Percentiles rank a stretch among this genome's conserved stretches.
Evolutionary conservation across 2,797 vertebrate genomes (phyloP).

Genomic region (Artibeus jamaicensis): DNA sequence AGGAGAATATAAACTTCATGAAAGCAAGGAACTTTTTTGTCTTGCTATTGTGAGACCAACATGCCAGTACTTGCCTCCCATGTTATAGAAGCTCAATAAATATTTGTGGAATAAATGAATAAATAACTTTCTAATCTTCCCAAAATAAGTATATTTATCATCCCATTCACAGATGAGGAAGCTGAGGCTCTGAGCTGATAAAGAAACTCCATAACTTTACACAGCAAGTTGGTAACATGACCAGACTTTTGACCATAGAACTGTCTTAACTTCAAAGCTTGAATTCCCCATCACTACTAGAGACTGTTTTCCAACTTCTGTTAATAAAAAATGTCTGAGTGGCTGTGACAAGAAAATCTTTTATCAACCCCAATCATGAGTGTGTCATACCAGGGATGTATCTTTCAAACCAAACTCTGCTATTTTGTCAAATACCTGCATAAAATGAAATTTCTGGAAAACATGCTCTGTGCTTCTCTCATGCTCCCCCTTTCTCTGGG

Average conservation of each 20-base stretch:
- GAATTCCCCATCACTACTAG: neutral
- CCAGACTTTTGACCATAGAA: neutral
- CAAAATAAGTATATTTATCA: neutral
- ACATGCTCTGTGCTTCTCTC: neutral
- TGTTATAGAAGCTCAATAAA: neutral
- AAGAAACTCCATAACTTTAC: neutral
- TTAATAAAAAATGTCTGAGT: conserved; percentile 48
- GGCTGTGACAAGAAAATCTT: conserved; percentile 50
- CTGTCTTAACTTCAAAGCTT: neutral
- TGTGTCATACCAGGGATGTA: neutral
- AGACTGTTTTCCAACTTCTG: conserved; percentile 54
- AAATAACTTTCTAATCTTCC: neutral
- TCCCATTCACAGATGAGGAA: neutral
- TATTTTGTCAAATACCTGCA: neutral
- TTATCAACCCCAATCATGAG: conserved; percentile 11
- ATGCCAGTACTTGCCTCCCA: neutral
- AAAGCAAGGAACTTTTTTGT: neutral
- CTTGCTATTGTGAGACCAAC: neutral
- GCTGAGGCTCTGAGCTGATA: neutral
- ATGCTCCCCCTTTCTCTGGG: neutral
- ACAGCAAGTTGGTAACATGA: neutral
- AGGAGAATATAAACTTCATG: neutral
- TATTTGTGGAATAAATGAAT: neutral
- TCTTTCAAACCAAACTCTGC: conserved; percentile 20
- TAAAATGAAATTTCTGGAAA: neutral